Conservation (phyloP, 1,140 invertebrate species). For the Drosophila nikananu region DNA sequence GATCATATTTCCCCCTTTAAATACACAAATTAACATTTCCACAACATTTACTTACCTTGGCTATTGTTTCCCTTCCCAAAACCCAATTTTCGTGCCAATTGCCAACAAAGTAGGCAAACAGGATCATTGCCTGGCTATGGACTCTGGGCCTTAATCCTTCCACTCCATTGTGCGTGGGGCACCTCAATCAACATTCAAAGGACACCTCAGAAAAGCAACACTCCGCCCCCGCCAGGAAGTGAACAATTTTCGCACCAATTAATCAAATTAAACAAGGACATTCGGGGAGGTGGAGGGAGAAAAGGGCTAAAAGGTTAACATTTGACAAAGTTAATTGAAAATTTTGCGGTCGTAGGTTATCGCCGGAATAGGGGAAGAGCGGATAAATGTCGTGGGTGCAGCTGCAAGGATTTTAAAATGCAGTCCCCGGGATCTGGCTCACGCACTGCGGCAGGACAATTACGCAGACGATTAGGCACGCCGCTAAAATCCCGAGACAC, state of each 20-base stretch:
- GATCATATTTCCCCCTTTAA: not conserved
- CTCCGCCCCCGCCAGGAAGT: constrained; percentile 25
- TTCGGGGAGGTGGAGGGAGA: constrained; percentile 9
- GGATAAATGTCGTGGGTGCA: constrained; percentile 43
- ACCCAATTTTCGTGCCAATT: constrained; percentile 49
- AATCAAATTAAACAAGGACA: constrained; percentile 75
- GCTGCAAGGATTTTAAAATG: constrained; percentile 66
- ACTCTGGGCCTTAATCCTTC: constrained; percentile 46
- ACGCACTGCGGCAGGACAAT: constrained; percentile 72
- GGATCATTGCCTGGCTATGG: constrained; percentile 20
- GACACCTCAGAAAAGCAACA: constrained; percentile 41
- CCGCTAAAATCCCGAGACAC: constrained; percentile 49
- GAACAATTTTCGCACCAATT: constrained; percentile 72
- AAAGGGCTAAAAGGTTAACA: constrained; percentile 53
- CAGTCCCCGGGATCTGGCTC: constrained; percentile 49
- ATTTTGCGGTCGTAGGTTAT: constrained; percentile 55
- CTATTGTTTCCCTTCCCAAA: constrained; percentile 4
- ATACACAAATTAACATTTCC: not conserved
- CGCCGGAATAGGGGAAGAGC: constrained; percentile 14
- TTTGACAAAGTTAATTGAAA: constrained; percentile 76
- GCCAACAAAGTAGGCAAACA: constrained; percentile 31
- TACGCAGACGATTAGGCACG: constrained; percentile 82
- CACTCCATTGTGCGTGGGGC: constrained; percentile 40
- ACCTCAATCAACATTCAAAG: constrained; percentile 64
- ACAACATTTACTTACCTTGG: not conserved